A percentile compares a stretch with the other conserved stretches of the same genome.
These are phyloP conservation scores for Agapornis roseicollis DNA, from an alignment of 2,113 vertebrate genomes.

Conservation along the genomic window DNA sequence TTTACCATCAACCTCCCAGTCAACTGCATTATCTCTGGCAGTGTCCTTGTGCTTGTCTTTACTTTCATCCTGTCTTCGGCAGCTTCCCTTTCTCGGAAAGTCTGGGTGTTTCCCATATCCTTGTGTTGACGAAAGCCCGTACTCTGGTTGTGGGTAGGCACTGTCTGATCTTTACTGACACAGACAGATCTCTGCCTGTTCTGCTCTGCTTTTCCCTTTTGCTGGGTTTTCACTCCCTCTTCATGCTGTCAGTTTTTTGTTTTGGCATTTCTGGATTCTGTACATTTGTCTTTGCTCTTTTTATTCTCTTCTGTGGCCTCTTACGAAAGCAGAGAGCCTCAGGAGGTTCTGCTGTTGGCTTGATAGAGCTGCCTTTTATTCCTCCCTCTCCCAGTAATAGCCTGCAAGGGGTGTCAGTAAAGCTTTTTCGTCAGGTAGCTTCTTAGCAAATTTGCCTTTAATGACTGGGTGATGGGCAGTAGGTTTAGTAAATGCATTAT, in stretches of 20 bases:
- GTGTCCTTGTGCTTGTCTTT: background rate
- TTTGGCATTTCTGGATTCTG: background rate
- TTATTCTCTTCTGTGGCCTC: background rate
- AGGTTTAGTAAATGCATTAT: background rate
- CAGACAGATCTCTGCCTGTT: background rate
- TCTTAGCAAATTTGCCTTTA: background rate
- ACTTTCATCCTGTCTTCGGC: background rate
- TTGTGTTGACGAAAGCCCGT: background rate
- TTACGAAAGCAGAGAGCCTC: background rate
- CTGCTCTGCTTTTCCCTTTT: background rate
- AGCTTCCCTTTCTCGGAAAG: background rate
- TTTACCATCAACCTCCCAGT: background rate
- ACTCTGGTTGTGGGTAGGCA: background rate
- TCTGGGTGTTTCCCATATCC: background rate
- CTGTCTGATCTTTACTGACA: background rate
- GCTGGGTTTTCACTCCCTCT: background rate
- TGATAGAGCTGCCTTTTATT: background rate
- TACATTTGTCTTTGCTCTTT: background rate
- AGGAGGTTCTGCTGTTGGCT: background rate
- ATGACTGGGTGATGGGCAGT: background rate
- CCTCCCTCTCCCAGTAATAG: background rate
- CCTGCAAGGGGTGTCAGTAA: background rate
- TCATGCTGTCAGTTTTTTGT: background rate
- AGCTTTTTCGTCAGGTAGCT: background rate
- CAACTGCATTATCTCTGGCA: background rate